Evolutionary conservation across 2,888 invertebrate genomes (phyloP), one percentile per base, ranked within the genome.

Genomic region (Drosophila monieri): DNA sequence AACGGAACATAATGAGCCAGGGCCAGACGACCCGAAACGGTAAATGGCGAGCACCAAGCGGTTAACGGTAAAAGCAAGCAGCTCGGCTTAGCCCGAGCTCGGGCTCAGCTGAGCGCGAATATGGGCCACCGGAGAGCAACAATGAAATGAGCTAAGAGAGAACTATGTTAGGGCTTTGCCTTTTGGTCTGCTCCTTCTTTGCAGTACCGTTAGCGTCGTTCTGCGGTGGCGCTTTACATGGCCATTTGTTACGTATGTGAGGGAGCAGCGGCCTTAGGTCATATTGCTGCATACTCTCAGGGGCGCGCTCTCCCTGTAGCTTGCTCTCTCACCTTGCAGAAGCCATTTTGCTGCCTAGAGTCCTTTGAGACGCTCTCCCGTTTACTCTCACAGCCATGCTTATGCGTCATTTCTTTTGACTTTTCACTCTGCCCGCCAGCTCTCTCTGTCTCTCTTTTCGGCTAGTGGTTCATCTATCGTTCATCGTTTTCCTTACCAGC

Each of bases 331-430:
- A 18, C 60, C 62, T 37, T 27, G 52, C 32, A 6, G 32, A 35
- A 43, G 18, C 43, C 12, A 44, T 44, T 54, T 35, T 54, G 74
- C 74, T 80, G 80, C 80, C 74, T 73, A 68, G 44, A 48, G 35
- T 35, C 35, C 35, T 35, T 68, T 65, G 51, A 39, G 65, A 72
- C 62, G 30, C 43, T 46, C 53, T 55, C 35, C 30, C 27, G 21
- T 43, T 35, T 49, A 27, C 48, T 27, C 49, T 61, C 55, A 14
- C 53, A 46, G 51, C 57, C 62, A 35, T 41, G 77, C 71, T 81
- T 81, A 85, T 83, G 83, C 85, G 85, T 83, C 83, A 85, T 79
- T 83, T 79, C 75, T 80, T 79, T 79, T 69, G 58, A 57, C 59
- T 74, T 61, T 56, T 49, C 47, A 25, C 44, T 60, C 44, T 30